A percentile compares a stretch with the other conserved stretches of the same genome.
These are phyloP conservation scores for Thecocarcelia acutangulata DNA, from an alignment of 2,888 invertebrate species.

Conservation along the genomic window DNA sequence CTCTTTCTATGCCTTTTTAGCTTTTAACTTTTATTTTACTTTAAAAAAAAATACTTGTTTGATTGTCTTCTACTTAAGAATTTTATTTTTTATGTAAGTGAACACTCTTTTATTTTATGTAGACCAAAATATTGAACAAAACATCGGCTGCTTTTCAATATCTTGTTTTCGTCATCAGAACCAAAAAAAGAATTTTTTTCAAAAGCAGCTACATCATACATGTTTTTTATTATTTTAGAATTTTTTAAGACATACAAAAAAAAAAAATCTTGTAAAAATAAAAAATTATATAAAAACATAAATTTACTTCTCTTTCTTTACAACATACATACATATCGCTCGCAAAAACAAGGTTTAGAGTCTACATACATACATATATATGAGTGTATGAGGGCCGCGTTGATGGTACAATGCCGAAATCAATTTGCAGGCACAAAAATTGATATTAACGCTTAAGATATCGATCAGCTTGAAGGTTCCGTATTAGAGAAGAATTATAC, in stretches of 20 bases:
- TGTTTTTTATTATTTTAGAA: slow-evolving; percentile 77
- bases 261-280: slow-evolving; percentile 53
- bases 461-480: too few species aligned
- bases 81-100: slow-evolving; percentile 46
- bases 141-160: slow-evolving; percentile 69
- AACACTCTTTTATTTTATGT: slow-evolving; percentile 69
- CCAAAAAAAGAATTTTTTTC: slow-evolving; percentile 72
- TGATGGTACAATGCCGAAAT: too few species aligned
- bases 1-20: slow-evolving; percentile 17
- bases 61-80: slow-evolving; percentile 12
- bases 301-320: neutral
- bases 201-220: slow-evolving; percentile 73
- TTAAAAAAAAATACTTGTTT: slow-evolving; percentile 49
- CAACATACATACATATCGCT: neutral
- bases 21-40: slow-evolving; percentile 32
- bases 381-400: too few species aligned
- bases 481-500: too few species aligned
- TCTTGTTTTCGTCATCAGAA: slow-evolving; percentile 73
- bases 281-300: slow-evolving; percentile 47
- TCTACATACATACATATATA: too few species aligned
- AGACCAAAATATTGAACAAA: slow-evolving; percentile 37
- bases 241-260: slow-evolving; percentile 78
- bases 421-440: too few species aligned
- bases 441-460: too few species aligned
- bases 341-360: too few species aligned